Conservation (phyloP, 2,888 invertebrate species). For the Parasteatoda lunata region DNA sequence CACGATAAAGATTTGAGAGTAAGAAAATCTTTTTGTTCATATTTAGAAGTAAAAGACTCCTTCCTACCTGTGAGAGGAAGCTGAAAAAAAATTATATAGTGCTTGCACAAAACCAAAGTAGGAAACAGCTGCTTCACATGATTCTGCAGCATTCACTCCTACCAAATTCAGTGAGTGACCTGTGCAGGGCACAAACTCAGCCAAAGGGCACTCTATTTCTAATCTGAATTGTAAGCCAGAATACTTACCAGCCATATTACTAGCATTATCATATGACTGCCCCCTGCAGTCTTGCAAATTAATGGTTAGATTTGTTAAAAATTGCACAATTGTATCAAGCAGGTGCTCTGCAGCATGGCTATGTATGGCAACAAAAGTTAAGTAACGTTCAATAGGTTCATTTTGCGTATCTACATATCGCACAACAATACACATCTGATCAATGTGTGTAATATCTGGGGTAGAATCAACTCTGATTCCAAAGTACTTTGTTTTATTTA, state of each 20-base stretch:
- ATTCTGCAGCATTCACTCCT: not conserved
- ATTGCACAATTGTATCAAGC: not conserved
- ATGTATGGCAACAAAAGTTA: too few relatives aligned
- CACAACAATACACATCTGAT: too few relatives aligned
- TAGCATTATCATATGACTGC: constrained; percentile 24
- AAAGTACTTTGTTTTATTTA: not conserved
- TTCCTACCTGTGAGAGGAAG: constrained; percentile 18
- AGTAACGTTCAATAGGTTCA: too few relatives aligned
- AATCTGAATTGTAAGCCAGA: constrained; percentile 16
- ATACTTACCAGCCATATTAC: constrained; percentile 34
- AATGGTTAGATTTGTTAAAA: not conserved
- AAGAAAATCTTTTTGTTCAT: not conserved
- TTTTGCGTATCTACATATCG: too few relatives aligned
- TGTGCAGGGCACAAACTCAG: constrained; percentile 16
- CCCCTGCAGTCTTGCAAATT: not conserved
- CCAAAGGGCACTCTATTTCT: not conserved
- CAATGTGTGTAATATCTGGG: too few relatives aligned
- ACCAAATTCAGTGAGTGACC: constrained; percentile 23
- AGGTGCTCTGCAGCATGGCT: too few relatives aligned
- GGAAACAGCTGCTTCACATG: not conserved
- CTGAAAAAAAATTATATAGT: constrained; percentile 28
- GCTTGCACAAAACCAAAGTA: constrained; percentile 12
- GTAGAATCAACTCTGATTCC: too few relatives aligned
- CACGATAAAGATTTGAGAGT: constrained; percentile 7
- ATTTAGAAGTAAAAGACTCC: not conserved